Percentiles rank a stretch among this genome's conserved stretches.
Conservation (phyloP, 2,113 vertebrate species). For the Carassius auratus region DNA sequence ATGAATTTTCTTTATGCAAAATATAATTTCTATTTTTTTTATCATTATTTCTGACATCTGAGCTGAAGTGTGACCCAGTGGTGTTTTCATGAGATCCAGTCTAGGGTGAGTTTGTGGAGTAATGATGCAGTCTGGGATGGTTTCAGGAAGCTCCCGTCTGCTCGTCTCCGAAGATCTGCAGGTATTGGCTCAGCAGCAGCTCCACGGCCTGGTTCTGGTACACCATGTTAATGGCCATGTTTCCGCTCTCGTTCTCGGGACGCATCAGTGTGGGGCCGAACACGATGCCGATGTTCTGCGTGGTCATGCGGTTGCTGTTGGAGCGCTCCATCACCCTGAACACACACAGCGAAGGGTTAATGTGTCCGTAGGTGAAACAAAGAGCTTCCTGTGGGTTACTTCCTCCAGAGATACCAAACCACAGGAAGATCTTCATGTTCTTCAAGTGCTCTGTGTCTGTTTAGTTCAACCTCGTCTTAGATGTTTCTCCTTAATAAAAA, state of each 20-base stretch:
- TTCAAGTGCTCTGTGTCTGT: neutral
- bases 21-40: neutral
- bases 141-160: slow-evolving; percentile 59
- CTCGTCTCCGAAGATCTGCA: slow-evolving; percentile 73
- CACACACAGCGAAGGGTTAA: slow-evolving; percentile 72
- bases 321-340: slow-evolving; percentile 82
- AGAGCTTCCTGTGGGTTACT: neutral
- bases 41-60: neutral
- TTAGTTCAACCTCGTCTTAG: neutral
- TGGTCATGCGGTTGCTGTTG: slow-evolving; percentile 86
- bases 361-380: slow-evolving; percentile 52
- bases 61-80: neutral
- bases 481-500: neutral
- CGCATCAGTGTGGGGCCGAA: slow-evolving; percentile 91
- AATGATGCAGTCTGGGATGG: neutral
- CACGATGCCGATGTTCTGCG: slow-evolving; percentile 93
- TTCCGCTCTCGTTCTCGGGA: slow-evolving; percentile 81
- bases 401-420: slow-evolving; percentile 11
- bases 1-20: neutral
- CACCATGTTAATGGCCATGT: slow-evolving; percentile 82
- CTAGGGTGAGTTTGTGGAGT: neutral
- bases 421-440: neutral
- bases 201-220: slow-evolving; percentile 89
- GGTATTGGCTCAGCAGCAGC: slow-evolving; percentile 83
- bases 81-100: neutral